phyloP scores from a whole-genome alignment of 2,888 invertebrate species.

The Thera britannica region DNA sequence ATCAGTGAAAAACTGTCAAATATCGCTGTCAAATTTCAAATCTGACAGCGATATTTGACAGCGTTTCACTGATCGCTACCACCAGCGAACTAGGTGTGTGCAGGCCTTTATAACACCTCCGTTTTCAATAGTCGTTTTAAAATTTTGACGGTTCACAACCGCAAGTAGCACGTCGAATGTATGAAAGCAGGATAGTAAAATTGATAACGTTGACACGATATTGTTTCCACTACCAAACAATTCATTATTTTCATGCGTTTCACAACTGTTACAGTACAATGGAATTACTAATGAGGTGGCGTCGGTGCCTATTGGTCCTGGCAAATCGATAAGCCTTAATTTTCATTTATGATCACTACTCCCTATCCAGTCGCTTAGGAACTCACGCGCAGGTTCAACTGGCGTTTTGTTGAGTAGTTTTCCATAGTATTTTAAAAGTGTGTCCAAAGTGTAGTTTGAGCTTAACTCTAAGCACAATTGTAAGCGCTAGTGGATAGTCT shows the following conservation, averaged over 20 bases:
- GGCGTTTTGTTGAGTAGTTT: not conserved
- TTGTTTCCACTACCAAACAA: conserved; percentile 14
- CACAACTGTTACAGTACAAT: conserved; percentile 21
- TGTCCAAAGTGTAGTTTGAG: not conserved
- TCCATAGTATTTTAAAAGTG: not conserved
- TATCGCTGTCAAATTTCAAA: no score
- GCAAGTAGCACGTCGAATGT: no score
- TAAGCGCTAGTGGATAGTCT: not conserved
- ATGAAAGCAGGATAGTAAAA: not conserved
- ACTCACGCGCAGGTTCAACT: conserved; percentile 17
- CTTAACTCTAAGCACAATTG: not conserved
- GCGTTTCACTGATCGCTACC: no score
- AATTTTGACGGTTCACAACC: not conserved
- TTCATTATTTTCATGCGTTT: conserved; percentile 28
- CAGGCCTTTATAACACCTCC: no score
- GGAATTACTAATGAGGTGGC: conserved; percentile 28
- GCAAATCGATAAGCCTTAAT: conserved; percentile 23
- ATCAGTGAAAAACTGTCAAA: no score
- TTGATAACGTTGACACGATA: conserved; percentile 9
- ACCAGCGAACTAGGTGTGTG: no score
- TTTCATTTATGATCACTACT: conserved; percentile 18
- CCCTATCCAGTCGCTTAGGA: conserved; percentile 13
- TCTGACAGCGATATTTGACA: no score
- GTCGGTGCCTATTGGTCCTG: conserved; percentile 22
- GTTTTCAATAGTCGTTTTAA: not conserved